Percentiles rank a stretch among this genome's conserved stretches.
Evolutionary conservation across 2,113 vertebrate genomes (phyloP).

Genomic region (Chunga burmeisteri): DNA sequence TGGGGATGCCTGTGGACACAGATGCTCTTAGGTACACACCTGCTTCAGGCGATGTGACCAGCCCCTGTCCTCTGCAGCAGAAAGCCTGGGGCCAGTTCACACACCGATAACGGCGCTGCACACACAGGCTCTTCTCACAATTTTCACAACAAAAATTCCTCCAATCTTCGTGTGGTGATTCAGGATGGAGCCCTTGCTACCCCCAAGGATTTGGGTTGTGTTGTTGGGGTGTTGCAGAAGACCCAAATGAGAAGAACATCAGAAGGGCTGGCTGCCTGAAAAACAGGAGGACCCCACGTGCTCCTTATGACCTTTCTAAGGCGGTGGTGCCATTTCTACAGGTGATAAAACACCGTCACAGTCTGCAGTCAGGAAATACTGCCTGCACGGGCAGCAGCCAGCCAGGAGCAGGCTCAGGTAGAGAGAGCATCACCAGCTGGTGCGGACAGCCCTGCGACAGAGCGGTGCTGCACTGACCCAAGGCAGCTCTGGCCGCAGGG

Average conservation of each 20-base stretch:
- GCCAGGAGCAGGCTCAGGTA: not conserved
- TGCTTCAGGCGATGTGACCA: not conserved
- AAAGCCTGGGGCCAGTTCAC: not conserved
- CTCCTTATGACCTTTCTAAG: not conserved
- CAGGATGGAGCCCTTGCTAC: not conserved
- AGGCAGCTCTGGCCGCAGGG: too few relatives aligned
- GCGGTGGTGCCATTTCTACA: not conserved
- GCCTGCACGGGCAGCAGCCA: not conserved
- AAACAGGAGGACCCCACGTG: too few relatives aligned
- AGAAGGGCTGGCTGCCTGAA: not conserved
- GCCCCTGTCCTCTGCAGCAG: not conserved
- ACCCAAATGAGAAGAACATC: not conserved
- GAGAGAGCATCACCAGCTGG: not conserved
- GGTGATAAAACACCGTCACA: not conserved
- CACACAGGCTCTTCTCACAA: not conserved
- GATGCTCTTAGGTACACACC: rapidly evolving
- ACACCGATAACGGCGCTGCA: rapidly evolving
- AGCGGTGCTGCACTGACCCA: not conserved
- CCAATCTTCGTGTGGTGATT: not conserved
- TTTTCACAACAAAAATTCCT: not conserved
- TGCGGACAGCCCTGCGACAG: rapidly evolving
- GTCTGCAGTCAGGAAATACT: not conserved
- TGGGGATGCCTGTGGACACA: not conserved
- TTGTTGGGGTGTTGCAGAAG: not conserved
- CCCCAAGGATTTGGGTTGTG: too few relatives aligned